Evolutionary conservation across 2,888 invertebrate genomes (phyloP).

Genomic region (Drosophila antonietae): DNA sequence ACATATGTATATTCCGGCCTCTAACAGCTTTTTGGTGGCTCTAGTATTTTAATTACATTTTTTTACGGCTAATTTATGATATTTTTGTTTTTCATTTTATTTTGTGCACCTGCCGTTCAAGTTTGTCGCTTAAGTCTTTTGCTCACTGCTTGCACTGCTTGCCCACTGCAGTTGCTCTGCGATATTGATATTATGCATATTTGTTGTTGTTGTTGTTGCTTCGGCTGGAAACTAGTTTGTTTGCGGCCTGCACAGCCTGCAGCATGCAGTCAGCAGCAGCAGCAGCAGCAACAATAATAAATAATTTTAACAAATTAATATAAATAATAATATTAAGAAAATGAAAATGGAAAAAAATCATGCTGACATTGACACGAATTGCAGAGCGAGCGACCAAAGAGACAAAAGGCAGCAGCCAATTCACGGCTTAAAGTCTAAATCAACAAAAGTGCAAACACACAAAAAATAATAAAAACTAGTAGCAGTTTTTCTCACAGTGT

Average conservation of each 20-base stretch:
- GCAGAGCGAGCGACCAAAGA: conserved; percentile 44
- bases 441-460: conserved; percentile 59
- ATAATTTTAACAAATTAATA: conserved; percentile 29
- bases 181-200: conserved; percentile 54
- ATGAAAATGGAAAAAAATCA: conserved; percentile 39
- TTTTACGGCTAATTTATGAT: conserved; percentile 4
- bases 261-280: conserved; percentile 22
- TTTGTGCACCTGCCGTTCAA: conserved; percentile 35
- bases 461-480: conserved; percentile 50
- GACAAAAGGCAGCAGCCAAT: conserved; percentile 49
- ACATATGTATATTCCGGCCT: background rate
- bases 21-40: background rate
- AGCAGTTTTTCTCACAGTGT: conserved; percentile 13
- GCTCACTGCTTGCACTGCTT: conserved; percentile 42
- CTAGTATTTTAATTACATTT: conserved; percentile 3
- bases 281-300: conserved; percentile 3
- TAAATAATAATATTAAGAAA: conserved; percentile 47
- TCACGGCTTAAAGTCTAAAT: conserved; percentile 53
- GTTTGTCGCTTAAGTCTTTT: conserved; percentile 69
- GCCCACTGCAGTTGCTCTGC: conserved; percentile 18
- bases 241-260: conserved; percentile 7
- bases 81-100: background rate
- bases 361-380: conserved; percentile 78
- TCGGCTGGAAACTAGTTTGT: conserved; percentile 54
- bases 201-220: conserved; percentile 16